Conservation (phyloP, 2,888 invertebrate species). For the Dromius quadrimaculatus region DNA sequence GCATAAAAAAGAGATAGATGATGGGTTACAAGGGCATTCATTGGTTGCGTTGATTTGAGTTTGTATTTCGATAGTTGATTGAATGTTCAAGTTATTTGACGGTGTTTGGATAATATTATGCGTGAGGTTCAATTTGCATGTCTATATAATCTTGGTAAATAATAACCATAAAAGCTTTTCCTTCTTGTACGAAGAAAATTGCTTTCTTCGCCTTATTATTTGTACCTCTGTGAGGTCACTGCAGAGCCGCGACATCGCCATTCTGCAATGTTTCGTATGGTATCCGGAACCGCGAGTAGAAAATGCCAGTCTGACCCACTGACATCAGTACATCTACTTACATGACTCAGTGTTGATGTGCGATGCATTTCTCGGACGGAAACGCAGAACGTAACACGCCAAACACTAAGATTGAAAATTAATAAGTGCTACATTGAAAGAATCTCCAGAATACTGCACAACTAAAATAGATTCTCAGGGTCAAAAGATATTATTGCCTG, state of each 20-base stretch:
- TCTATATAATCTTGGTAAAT: no score
- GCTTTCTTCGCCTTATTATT: no score
- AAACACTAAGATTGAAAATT: neutral
- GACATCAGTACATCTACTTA: constrained; percentile 35
- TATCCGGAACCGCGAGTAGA: constrained; percentile 46
- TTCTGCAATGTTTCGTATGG: neutral
- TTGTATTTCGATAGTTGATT: no score
- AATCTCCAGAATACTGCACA: neutral
- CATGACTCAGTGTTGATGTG: constrained; percentile 36
- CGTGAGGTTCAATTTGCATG: no score
- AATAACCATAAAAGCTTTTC: no score
- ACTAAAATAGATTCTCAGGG: constrained; percentile 16
- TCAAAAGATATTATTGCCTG: neutral
- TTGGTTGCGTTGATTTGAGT: no score
- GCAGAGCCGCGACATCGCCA: neutral
- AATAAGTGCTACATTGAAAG: neutral
- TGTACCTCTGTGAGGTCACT: constrained; percentile 6
- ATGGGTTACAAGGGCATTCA: no score
- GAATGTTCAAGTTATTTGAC: no score
- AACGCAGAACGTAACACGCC: neutral
- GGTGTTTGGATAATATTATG: no score
- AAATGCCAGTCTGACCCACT: constrained; percentile 48
- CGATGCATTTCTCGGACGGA: neutral
- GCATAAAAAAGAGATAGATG: no score
- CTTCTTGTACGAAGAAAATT: no score